Evolutionary conservation across 2,113 vertebrate species (phyloP).

Genomic region (sheep (Ovis aries)): DNA sequence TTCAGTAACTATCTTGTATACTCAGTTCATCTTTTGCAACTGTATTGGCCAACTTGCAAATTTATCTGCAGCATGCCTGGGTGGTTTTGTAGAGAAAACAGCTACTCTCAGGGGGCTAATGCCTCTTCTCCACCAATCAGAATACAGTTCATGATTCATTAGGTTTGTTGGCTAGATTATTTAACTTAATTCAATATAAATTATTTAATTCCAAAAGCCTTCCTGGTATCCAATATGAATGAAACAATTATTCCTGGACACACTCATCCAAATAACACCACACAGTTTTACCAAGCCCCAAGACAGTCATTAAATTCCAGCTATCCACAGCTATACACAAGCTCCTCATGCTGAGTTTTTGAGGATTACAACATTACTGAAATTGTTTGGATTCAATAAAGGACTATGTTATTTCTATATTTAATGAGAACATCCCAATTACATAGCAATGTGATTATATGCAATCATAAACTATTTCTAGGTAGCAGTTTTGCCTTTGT

Average conservation of each 20-base stretch:
- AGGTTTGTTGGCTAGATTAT: constrained; percentile 68
- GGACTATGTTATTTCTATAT: constrained; percentile 48
- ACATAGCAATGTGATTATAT: constrained; percentile 6
- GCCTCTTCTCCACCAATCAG: constrained; percentile 57
- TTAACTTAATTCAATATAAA: constrained; percentile 74
- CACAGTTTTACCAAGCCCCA: constrained; percentile 54
- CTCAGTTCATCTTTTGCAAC: constrained; percentile 65
- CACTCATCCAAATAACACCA: constrained; percentile 64
- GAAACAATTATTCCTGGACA: constrained; percentile 74
- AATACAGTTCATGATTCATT: constrained; percentile 61
- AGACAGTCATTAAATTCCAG: constrained; percentile 54
- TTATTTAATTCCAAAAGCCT: constrained; percentile 69
- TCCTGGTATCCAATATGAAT: constrained; percentile 67
- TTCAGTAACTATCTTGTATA: constrained; percentile 51
- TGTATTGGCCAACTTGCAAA: constrained; percentile 58
- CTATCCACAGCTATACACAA: constrained; percentile 64
- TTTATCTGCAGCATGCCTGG: constrained; percentile 45
- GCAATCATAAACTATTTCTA: constrained; percentile 56
- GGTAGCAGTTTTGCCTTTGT: constrained; percentile 36
- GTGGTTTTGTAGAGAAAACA: constrained; percentile 55
- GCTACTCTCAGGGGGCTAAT: constrained; percentile 51
- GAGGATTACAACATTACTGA: constrained; percentile 50
- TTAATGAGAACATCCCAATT: constrained; percentile 69
- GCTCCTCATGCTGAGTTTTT: constrained; percentile 66
- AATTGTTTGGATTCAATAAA: constrained; percentile 61